A percentile compares a stretch with the other conserved stretches of the same genome.
Evolutionary conservation across 2,888 invertebrate genomes (phyloP).

Genomic region (Agrochola litura): DNA sequence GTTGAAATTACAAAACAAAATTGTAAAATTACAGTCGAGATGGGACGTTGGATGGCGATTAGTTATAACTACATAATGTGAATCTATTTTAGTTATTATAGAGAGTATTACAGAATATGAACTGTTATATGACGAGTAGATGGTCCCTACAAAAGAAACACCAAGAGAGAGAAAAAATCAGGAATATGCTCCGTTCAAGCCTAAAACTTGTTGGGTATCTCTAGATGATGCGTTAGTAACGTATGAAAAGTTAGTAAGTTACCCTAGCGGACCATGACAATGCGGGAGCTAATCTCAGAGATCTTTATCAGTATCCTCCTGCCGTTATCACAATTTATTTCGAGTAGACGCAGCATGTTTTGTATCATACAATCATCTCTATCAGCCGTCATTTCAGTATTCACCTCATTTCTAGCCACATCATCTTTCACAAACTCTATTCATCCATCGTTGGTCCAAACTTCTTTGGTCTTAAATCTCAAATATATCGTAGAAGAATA

Average conservation of each 20-base stretch:
- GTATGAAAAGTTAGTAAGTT: too few species aligned
- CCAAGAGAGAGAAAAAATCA: neutral
- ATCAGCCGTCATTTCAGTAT: neutral
- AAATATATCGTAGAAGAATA: neutral
- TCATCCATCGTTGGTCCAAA: neutral
- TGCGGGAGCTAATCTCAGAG: too few species aligned
- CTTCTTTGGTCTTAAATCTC: neutral
- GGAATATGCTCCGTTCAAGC: too few species aligned
- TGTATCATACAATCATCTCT: too few species aligned
- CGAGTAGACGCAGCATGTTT: too few species aligned
- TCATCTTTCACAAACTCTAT: neutral
- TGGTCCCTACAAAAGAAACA: neutral
- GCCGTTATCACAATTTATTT: neutral
- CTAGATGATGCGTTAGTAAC: neutral
- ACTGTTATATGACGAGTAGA: neutral
- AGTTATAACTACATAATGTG: neutral
- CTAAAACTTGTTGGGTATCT: neutral
- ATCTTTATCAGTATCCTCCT: neutral
- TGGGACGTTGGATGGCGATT: neutral
- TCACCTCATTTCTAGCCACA: neutral
- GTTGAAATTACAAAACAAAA: conserved; percentile 16
- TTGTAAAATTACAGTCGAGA: neutral
- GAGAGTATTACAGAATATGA: neutral
- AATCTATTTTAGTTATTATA: neutral
- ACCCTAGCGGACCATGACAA: too few species aligned